These are phyloP conservation scores for Venturia canescens DNA, from an alignment of 1,140 invertebrate genomes.

Conservation along the genomic window DNA sequence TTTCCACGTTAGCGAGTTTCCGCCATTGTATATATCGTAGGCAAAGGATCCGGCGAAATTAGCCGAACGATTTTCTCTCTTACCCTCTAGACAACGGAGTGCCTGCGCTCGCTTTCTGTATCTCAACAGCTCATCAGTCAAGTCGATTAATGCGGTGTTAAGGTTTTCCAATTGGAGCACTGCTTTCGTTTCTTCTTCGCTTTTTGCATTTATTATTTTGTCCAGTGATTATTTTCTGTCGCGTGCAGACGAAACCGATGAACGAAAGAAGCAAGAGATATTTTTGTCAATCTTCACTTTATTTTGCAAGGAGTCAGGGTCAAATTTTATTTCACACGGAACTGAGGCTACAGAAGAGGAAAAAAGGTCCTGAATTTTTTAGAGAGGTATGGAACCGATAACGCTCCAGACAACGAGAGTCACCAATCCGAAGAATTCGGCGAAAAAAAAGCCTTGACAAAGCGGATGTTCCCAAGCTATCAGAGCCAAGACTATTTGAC, in stretches of 20 bases:
- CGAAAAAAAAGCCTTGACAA: slow-evolving; percentile 65
- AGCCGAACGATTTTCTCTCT: background rate
- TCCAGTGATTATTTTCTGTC: background rate
- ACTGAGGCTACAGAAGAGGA: slow-evolving; percentile 6
- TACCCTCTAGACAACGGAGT: too few species aligned
- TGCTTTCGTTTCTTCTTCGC: slow-evolving; percentile 11
- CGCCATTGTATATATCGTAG: background rate
- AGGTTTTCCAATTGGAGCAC: background rate
- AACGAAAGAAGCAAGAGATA: background rate
- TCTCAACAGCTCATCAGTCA: slow-evolving; percentile 19
- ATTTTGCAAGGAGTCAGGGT: too few species aligned
- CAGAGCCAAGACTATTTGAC: slow-evolving; percentile 56
- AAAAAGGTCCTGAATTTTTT: background rate
- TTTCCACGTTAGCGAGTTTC: background rate
- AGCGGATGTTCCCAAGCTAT: slow-evolving; percentile 59
- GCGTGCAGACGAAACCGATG: too few species aligned
- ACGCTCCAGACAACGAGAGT: slow-evolving; percentile 64
- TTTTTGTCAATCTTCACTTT: background rate
- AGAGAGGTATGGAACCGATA: background rate
- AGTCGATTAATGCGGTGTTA: background rate
- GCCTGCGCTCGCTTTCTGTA: too few species aligned
- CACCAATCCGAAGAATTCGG: slow-evolving; percentile 70
- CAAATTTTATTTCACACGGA: background rate
- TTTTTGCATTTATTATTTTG: background rate
- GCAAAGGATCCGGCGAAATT: background rate